Base-by-base conservation (phyloP, 2,888 invertebrate species). In the Synanthedon andrenaeformis region DNA sequence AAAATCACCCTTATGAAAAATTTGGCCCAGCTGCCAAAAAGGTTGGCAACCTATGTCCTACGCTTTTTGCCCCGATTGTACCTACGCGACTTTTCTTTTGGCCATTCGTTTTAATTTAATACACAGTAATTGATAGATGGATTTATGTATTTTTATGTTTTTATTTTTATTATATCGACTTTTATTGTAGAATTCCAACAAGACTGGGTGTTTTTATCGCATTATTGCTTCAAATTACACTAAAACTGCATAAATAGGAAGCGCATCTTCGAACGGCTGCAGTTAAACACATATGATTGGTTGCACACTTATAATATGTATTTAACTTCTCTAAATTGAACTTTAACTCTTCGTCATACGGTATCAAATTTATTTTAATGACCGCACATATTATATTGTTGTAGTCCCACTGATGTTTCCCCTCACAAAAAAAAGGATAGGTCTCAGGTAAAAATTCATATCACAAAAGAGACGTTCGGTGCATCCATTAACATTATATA, bases 381-480 rank as follows among this genome's bases (percentile, higher is more conserved):
- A 54, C 52, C 53, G 57, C 58, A 57, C 57, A 56, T 58, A 56
- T 58, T 55, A 49, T 53, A 49, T 42, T 49, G 56, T 41, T 52
- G 51, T 52, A 45, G 23, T 49, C 64, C 63, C 65, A 69, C 72
- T 69, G 62, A 66, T 70, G 70, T 64, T 62, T 13, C 13, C 45
- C 23, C 62, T 58, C 65, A 66, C 56, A 73, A 71, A 78, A 79
- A 79, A 84, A 82, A 82, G 72, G 82, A 79, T 23, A 75, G 70
- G 67, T 66, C 76, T 72, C 87, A 86, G 87, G 86, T 86, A 86
- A 76, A 80, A 72, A 76, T 45, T 45, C 45, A 45, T 45, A 45
- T 45, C 45, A 45, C 45, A 45, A 45, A 45, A 45, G 45, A 45
- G 45, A 45, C 45, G 14, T 45, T 14, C 45, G 1, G 45, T 45